Evolutionary conservation across 2,888 invertebrate species (phyloP).

Genomic region (Agrypnus murinus): DNA sequence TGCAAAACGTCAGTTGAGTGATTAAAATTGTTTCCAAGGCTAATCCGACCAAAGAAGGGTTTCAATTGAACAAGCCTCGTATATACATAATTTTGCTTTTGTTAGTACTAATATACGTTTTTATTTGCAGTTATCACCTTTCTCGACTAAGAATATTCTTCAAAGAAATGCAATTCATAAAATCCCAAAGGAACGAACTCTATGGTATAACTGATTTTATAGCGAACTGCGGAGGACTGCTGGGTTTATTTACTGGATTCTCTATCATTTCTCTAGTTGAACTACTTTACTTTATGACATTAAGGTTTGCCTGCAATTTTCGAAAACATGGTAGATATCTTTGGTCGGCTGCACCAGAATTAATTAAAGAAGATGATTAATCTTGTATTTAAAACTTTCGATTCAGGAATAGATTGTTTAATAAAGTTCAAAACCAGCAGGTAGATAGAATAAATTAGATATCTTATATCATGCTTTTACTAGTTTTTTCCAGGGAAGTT

Average conservation of each 20-base stretch:
- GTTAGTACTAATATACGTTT: no score
- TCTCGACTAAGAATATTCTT: slow-evolving; percentile 36
- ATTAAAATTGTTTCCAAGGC: no score
- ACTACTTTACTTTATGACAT: slow-evolving; percentile 35
- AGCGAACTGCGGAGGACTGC: slow-evolving; percentile 43
- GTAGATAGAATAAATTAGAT: no score
- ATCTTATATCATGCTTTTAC: no score
- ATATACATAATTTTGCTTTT: no score
- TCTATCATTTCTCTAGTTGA: slow-evolving; percentile 38
- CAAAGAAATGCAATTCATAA: slow-evolving; percentile 45
- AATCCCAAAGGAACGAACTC: slow-evolving; percentile 40
- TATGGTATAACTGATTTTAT: slow-evolving; percentile 36
- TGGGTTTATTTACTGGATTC: slow-evolving; percentile 45
- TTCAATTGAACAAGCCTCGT: no score
- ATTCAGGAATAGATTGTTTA: no score
- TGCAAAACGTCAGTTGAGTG: no score
- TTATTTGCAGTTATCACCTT: slow-evolving; percentile 34
- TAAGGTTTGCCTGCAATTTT: slow-evolving; percentile 35
- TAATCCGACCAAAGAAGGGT: no score
- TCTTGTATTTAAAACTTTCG: no score
- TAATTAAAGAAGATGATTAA: slow-evolving; percentile 2
- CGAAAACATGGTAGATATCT: slow-evolving; percentile 27
- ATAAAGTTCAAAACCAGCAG: no score
- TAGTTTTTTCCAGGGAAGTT: no score
- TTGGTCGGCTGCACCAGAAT: slow-evolving; percentile 35